These are phyloP conservation scores for Pan troglodytes DNA, from an alignment of 2,113 vertebrate species.

Conservation along the genomic window NHGRI_mPanTro3-v2.1_pri NC_072404.2:160426001-160426500, in stretches of 20 bases:
- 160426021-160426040: background rate
- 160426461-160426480: slow-evolving; percentile 20
- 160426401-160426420: background rate
- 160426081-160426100: slow-evolving; percentile 19
- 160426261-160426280: slow-evolving; percentile 24
- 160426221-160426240: slow-evolving; percentile 12
- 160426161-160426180: background rate
- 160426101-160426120: background rate
- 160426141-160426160: background rate
- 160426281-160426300: slow-evolving; percentile 1
- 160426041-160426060: background rate
- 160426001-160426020: background rate
- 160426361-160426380: slow-evolving; percentile 16
- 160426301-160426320: background rate
- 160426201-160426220: background rate
- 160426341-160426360: background rate
- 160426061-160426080: background rate
- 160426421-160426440: slow-evolving; percentile 46
- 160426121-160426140: background rate
- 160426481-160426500: background rate
- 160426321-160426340: background rate
- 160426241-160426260: background rate
- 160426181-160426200: background rate
- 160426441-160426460: slow-evolving; percentile 6
- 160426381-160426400: slow-evolving; percentile 41